phyloP scores from a whole-genome alignment of 2,888 invertebrate genomes.

The Drosophila stalkeri region DNA sequence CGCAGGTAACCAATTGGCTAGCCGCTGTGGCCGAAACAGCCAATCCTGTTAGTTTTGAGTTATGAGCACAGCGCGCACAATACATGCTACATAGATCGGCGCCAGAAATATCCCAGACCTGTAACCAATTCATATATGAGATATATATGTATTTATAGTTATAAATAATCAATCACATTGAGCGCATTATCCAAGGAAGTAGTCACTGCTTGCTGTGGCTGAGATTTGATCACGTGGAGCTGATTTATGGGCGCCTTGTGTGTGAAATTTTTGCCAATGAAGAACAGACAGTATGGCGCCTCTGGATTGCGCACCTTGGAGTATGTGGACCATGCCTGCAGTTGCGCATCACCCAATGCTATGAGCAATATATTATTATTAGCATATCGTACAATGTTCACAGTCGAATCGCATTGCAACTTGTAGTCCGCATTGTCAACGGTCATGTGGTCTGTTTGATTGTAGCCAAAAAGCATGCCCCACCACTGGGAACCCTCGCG shows the following conservation, averaged over 20 bases:
- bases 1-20: conserved; percentile 60
- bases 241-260: conserved; percentile 81
- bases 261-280: conserved; percentile 78
- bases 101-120: conserved; percentile 84
- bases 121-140: background rate
- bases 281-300: conserved; percentile 80
- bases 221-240: conserved; percentile 72
- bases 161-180: conserved; percentile 67
- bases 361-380: conserved; percentile 79
- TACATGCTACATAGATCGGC: conserved; percentile 75
- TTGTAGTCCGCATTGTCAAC: conserved; percentile 73
- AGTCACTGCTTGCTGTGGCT: conserved; percentile 72
- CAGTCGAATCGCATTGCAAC: conserved; percentile 72
- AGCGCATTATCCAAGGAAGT: conserved; percentile 80
- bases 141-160: background rate
- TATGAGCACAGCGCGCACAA: conserved; percentile 47
- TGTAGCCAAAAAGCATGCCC: conserved; percentile 82
- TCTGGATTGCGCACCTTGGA: conserved; percentile 73
- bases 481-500: conserved; percentile 82
- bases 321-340: conserved; percentile 84
- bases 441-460: conserved; percentile 58
- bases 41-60: conserved; percentile 57
- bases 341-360: conserved; percentile 75
- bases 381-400: conserved; percentile 80
- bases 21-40: conserved; percentile 37